Evolutionary conservation across 2,113 vertebrate genomes (phyloP).

Genomic region (Aspidoscelis tigris): DNA sequence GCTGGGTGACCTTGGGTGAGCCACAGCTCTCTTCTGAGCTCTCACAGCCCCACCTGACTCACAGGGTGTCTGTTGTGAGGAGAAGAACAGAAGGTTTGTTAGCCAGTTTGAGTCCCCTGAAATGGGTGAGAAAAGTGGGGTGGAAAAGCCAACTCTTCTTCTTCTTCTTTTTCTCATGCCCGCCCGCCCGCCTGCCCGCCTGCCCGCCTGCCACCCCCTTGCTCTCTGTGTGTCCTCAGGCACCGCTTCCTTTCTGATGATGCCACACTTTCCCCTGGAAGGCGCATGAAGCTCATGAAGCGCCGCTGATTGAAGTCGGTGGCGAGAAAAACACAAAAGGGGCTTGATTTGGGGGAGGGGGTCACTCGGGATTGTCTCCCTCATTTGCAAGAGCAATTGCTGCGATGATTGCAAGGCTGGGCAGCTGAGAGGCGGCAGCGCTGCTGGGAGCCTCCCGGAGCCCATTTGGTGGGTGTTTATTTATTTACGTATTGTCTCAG

Average conservation of each 20-base stretch:
- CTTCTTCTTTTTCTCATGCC: too few species aligned
- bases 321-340: constrained; percentile 56
- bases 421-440: constrained; percentile 50
- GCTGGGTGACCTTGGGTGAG: too few species aligned
- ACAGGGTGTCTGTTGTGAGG: too few species aligned
- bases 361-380: constrained; percentile 51
- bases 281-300: constrained; percentile 12
- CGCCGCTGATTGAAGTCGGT: constrained; percentile 66
- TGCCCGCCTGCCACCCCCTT: too few species aligned
- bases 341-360: constrained; percentile 64
- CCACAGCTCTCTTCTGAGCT: too few species aligned
- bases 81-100: too few species aligned
- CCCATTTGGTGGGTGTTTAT: not conserved
- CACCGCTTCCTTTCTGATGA: constrained; percentile 59
- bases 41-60: too few species aligned
- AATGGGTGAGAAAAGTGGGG: too few species aligned
- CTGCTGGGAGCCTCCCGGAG: constrained; percentile 30
- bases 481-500: not conserved
- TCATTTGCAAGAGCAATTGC: constrained; percentile 60
- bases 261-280: constrained; percentile 57
- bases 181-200: too few species aligned
- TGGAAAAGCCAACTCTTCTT: too few species aligned
- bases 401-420: constrained; percentile 43
- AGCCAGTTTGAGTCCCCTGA: too few species aligned
- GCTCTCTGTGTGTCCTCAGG: too few species aligned